phyloP scores from a whole-genome alignment of 2,888 invertebrate species.

The Heliconius sara region DNA sequence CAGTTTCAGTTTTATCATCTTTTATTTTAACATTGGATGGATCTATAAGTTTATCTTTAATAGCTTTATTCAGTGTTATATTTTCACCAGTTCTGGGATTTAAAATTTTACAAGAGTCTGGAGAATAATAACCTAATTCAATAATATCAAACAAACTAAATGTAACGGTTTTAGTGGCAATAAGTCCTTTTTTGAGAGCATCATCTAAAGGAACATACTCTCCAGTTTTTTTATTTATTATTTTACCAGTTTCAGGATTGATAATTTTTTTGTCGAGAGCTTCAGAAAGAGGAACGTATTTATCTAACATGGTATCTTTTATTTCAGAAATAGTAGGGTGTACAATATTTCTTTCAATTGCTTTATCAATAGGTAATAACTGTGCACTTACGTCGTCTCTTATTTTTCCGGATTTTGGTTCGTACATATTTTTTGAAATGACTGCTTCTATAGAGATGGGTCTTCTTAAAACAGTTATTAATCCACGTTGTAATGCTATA shows the following conservation, averaged over 20 bases:
- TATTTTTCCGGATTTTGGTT: slow-evolving; percentile 87
- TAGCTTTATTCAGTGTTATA: slow-evolving; percentile 90
- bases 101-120: slow-evolving; percentile 88
- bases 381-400: slow-evolving; percentile 89
- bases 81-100: slow-evolving; percentile 90
- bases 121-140: slow-evolving; percentile 90
- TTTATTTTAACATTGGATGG: slow-evolving; percentile 88
- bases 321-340: slow-evolving; percentile 92
- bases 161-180: slow-evolving; percentile 88
- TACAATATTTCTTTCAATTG: slow-evolving; percentile 90
- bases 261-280: slow-evolving; percentile 88
- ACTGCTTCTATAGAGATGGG: slow-evolving; percentile 91
- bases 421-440: slow-evolving; percentile 88
- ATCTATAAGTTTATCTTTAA: slow-evolving; percentile 88
- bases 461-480: slow-evolving; percentile 87
- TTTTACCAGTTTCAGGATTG: slow-evolving; percentile 87
- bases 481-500: slow-evolving; percentile 88
- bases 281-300: slow-evolving; percentile 89
- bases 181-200: slow-evolving; percentile 87
- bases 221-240: slow-evolving; percentile 89
- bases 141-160: slow-evolving; percentile 90
- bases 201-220: slow-evolving; percentile 87
- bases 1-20: slow-evolving; percentile 87
- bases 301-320: slow-evolving; percentile 89
- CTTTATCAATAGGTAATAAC: slow-evolving; percentile 88